Evolutionary conservation across 2,797 vertebrate species (phyloP), one percentile per base, ranked within the genome.

Genomic region (Emydoidea blandingii): DNA sequence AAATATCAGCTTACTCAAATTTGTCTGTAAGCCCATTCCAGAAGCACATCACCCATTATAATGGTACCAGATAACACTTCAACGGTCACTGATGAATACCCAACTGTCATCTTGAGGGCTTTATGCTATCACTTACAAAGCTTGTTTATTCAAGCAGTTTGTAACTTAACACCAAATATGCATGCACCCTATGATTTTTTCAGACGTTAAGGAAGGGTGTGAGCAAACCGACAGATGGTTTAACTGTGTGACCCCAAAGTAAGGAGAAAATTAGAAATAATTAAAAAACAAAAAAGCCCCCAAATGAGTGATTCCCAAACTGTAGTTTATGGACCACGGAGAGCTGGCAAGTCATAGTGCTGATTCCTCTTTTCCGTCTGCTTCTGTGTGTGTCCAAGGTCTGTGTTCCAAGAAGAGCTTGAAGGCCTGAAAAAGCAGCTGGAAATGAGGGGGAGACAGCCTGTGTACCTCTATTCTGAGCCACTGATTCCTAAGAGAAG

Each of bases 261-360:
- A 79, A 68, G 59, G 1, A 86, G 74, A 93, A 86, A 83, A 74
- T 93, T 93, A 54, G 84, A 84, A 92, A 91, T 59, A 31, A 15
- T 59, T 59, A 59, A 59, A 90, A 97, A 93, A 90, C 76, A 34
- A 86, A 82, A 72, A 82, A 72, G 78, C 41, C 80, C 80, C 18
- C 5, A 68, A 68, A 37, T 91, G 14, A 74, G 37, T 49, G 86
- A 47, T 59, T 50, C 84, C 91, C 86, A 5, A 88, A 18, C 21
- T 59, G 84, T 41, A 90, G 86, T 93, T 94, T 95, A 92, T 91
- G 96, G 96, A 96, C 93, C 95, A 74, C 85, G 93, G 85, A 96
- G 95, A 96, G 93, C 94, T 95, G 85, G 95, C 86, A 93, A 91
- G 90, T 83, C 89, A 94, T 89, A 94, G 95, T 95, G 96, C 89